Conservation (phyloP, 2,888 invertebrate species). For the Dasypogon diadema region DNA sequence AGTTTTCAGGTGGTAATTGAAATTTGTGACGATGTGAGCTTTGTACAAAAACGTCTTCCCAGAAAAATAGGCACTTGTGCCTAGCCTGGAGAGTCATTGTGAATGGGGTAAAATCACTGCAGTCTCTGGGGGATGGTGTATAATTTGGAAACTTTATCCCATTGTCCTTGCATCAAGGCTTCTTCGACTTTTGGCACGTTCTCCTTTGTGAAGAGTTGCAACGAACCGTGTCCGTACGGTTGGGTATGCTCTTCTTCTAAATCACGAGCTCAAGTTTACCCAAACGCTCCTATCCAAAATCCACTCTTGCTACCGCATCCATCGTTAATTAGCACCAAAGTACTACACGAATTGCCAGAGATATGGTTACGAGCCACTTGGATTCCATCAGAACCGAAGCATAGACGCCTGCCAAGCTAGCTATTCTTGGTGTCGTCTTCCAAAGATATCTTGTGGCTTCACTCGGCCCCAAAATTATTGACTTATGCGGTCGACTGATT, state of each 20-base stretch:
- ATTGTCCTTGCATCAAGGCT: too few species aligned
- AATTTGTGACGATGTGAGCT: not conserved
- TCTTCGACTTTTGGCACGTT: not conserved
- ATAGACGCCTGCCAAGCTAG: not conserved
- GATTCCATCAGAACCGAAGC: not conserved
- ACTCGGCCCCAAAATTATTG: constrained; percentile 23
- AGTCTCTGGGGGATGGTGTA: too few species aligned
- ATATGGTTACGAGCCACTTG: constrained; percentile 2
- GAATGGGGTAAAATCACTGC: too few species aligned
- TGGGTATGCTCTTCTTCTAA: not conserved
- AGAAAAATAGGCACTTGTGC: not conserved
- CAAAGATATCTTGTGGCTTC: constrained; percentile 14
- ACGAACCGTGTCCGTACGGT: not conserved
- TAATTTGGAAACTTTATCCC: too few species aligned
- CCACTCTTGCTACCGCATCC: not conserved
- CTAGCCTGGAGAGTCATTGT: not conserved
- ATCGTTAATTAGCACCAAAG: not conserved
- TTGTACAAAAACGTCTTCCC: not conserved
- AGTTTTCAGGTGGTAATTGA: not conserved
- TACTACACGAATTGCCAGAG: not conserved
- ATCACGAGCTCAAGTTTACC: not conserved
- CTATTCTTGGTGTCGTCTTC: constrained; percentile 24
- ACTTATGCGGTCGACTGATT: not conserved
- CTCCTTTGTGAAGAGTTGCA: not conserved
- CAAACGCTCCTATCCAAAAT: constrained; percentile 1